A percentile compares a stretch with the other conserved stretches of the same genome.
Conservation (phyloP, 1,140 invertebrate genomes). For the Temnothorax curvispinosus region DNA sequence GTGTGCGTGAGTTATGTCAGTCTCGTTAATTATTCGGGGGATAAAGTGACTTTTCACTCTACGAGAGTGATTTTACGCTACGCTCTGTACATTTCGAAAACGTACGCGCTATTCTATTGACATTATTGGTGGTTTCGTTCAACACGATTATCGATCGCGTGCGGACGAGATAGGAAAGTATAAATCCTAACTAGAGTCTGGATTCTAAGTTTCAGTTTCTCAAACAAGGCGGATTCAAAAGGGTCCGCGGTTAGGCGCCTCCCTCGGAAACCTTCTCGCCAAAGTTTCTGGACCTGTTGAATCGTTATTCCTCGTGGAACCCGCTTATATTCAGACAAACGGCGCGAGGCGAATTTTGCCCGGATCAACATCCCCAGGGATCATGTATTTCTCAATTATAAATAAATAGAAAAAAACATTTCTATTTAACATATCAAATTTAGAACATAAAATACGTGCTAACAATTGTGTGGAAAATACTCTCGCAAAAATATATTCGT, state of each 20-base stretch:
- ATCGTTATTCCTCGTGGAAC: conserved; percentile 51
- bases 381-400: neutral
- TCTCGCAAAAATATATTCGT: neutral
- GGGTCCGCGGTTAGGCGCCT: conserved; percentile 6
- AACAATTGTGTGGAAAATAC: neutral
- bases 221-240: conserved; percentile 40
- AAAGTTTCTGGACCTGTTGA: conserved; percentile 54
- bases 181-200: conserved; percentile 5
- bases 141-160: neutral
- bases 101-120: neutral
- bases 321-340: conserved; percentile 22
- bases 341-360: neutral
- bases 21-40: conserved; percentile 11
- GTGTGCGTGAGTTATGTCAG: conserved; percentile 36
- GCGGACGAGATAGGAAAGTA: neutral
- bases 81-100: neutral
- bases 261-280: conserved; percentile 36
- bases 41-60: conserved; percentile 7
- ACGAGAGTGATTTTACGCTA: neutral
- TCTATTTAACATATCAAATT: neutral
- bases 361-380: conserved; percentile 28
- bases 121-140: neutral
- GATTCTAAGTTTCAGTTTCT: conserved; percentile 36
- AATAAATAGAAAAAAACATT: neutral
- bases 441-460: neutral